Conservation (phyloP, 1,140 invertebrate species). For the Conus ventricosus region DNA sequence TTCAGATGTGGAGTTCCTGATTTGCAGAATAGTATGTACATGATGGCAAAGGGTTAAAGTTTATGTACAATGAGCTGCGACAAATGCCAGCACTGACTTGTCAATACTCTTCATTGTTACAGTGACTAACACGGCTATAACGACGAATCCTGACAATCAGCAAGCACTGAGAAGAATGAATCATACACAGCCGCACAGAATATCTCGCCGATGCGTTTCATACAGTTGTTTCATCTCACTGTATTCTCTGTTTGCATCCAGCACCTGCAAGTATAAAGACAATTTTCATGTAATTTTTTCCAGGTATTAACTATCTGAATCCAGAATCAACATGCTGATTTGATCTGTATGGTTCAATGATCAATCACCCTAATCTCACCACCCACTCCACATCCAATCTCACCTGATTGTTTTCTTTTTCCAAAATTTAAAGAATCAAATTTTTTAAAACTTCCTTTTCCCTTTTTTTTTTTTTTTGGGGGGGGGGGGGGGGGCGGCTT, state of each 20-base stretch:
- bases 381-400: too few relatives aligned
- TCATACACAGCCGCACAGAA: constrained; percentile 66
- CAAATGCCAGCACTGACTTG: too few relatives aligned
- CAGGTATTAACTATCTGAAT: too few relatives aligned
- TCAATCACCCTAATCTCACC: too few relatives aligned
- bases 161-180: neutral
- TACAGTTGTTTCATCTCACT: constrained; percentile 63
- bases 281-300: constrained; percentile 9
- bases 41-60: neutral
- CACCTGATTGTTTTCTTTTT: too few relatives aligned
- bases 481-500: too few relatives aligned
- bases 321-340: too few relatives aligned
- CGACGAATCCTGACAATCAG: neutral
- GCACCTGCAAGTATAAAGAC: constrained; percentile 59
- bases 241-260: constrained; percentile 69
- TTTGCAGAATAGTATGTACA: constrained; percentile 17
- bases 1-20: neutral
- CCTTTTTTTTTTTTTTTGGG: too few relatives aligned
- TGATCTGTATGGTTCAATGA: too few relatives aligned
- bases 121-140: neutral
- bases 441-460: too few relatives aligned
- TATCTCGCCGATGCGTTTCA: constrained; percentile 63
- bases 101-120: neutral
- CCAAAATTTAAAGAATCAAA: too few relatives aligned
- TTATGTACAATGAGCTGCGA: neutral